Base-by-base conservation (phyloP, 2,888 invertebrate genomes). In the Polydrusus cervinus region DNA sequence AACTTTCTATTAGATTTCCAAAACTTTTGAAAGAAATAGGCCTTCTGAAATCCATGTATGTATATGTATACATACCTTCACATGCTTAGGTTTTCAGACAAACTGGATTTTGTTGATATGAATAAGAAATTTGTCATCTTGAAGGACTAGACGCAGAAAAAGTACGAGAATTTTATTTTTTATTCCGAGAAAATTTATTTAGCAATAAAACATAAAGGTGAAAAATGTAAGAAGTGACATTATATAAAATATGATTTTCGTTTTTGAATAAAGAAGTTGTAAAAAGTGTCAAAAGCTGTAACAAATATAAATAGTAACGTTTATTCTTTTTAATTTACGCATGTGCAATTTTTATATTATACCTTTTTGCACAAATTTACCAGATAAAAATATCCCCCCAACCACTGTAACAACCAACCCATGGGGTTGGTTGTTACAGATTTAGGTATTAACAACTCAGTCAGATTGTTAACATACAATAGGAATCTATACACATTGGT, bases 1-100 rank as follows among this genome's bases (percentile, higher is more conserved):
- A 66, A 64, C 25, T 72, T 72, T 72, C 43, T 66, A 66, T 66
- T 66, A 57, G 49, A 66, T 66, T 72, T 72, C 43, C 34, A 30
- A 57, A 72, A 57, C 43, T 66, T 57, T 47, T 20, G 1, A 0
- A 51, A 51, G 20, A 51, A 51, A 51, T 51, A 20, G 20, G 51
- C 51, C 51, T 51, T 51, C 20, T 20, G 51, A 20, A 51, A 51
- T 11, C 20, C 51, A 49, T 16, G 16, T 20, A 49, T 16, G 16
- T 20, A 18, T 20, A 18, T 51, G 18, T 51, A 51, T 51, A 51
- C 51, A 16, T 49, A 49, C 14, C 47, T 49, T n/a, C n/a, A 13
- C 43, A n/a, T 43, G n/a, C n/a, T 49, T 49, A 9, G 5, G 47
- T 16, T 2, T 49, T 49, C 16, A 16, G 16, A 9, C 16, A 16